These are phyloP conservation scores for Aplysina aerophoba DNA, from an alignment of 37 sponge, comb jelly and placozoan species.

Conservation along the genomic window DNA sequence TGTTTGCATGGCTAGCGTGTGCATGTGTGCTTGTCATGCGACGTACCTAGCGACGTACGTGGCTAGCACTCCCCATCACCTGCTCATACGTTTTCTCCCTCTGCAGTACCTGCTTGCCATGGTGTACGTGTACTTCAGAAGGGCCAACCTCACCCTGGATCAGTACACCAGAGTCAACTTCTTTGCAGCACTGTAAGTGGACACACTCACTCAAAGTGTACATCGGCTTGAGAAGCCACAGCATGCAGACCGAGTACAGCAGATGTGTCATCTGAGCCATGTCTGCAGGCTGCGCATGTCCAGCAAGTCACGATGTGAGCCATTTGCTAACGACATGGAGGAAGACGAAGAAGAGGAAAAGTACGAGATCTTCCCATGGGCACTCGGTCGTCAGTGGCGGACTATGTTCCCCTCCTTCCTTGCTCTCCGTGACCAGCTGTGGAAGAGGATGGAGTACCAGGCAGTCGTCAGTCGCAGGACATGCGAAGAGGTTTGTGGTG, in stretches of 20 bases:
- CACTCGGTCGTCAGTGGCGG: constrained; percentile 73
- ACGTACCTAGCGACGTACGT: no score
- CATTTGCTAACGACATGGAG: constrained; percentile 82
- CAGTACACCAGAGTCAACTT: constrained; percentile 69
- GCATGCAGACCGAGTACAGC: no score
- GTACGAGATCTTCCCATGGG: constrained; percentile 89
- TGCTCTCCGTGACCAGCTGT: constrained; percentile 59
- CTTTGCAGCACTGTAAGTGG: constrained; percentile 77
- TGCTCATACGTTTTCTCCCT: background rate
- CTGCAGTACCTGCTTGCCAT: constrained; percentile 81
- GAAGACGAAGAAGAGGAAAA: constrained; percentile 91
- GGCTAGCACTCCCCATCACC: no score
- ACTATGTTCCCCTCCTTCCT: constrained; percentile 63
- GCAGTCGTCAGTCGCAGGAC: constrained; percentile 82
- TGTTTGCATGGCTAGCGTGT: no score
- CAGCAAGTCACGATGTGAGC: no score
- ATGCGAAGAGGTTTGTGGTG: constrained; percentile 77
- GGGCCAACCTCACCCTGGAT: constrained; percentile 61
- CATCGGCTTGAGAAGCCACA: no score
- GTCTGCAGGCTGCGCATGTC: no score
- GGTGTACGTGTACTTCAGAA: constrained; percentile 89
- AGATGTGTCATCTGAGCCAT: no score
- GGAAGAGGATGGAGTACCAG: constrained; percentile 79
- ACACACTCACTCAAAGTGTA: no score
- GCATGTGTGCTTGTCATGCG: no score